Evolutionary conservation across 2,113 vertebrate genomes (phyloP).

Genomic region (Mormyrus iriodes): DNA sequence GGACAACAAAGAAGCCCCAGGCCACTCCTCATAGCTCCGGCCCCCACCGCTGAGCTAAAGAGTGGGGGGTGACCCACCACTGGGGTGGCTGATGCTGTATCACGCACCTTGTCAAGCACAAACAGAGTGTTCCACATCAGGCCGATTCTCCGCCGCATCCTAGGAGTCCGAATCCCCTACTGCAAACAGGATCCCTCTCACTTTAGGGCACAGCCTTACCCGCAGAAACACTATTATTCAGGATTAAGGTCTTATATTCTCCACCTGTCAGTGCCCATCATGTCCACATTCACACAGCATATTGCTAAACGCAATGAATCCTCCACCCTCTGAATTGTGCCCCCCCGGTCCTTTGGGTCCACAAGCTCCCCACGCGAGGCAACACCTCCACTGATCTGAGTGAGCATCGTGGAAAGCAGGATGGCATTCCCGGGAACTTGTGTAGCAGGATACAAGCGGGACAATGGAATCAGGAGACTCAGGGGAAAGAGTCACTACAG

Average conservation of each 20-base stretch:
- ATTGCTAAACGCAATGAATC: background rate
- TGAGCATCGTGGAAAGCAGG: background rate
- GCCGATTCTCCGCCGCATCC: background rate
- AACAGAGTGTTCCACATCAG: background rate
- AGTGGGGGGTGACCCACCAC: background rate
- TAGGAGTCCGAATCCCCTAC: background rate
- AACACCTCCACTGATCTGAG: background rate
- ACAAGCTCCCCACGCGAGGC: background rate
- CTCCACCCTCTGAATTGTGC: background rate
- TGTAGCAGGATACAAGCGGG: background rate
- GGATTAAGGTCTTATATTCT: background rate
- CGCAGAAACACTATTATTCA: background rate
- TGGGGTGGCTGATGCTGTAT: background rate
- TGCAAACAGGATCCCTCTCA: background rate
- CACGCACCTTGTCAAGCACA: background rate
- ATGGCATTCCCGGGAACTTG: background rate
- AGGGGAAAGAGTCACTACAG: background rate
- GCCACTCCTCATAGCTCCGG: conserved; percentile 17
- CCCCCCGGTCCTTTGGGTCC: background rate
- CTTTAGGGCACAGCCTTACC: background rate
- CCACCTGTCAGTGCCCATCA: background rate
- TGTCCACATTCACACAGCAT: background rate
- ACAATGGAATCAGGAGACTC: background rate
- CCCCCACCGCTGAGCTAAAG: conserved; percentile 23
- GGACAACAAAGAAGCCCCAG: conserved; percentile 42